A percentile compares a stretch with the other conserved stretches of the same genome.
Conservation (phyloP, 2,888 invertebrate species). For the Stenurella melanura region DNA sequence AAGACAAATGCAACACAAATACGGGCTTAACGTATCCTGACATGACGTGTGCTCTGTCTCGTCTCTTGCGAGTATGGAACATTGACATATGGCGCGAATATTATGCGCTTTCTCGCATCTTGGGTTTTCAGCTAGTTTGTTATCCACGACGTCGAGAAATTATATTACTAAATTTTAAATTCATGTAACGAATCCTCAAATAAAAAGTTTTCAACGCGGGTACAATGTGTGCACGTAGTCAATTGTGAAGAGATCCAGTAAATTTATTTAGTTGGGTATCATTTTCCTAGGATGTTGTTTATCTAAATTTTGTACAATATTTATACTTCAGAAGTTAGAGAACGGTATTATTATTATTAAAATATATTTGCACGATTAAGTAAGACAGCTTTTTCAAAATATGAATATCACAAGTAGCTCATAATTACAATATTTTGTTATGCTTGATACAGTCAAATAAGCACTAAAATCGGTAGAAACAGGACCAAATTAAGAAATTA, state of each 20-base stretch:
- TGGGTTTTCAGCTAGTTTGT: neutral
- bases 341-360: too few species aligned
- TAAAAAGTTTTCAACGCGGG: conserved; percentile 39
- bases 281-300: too few species aligned
- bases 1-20: conserved; percentile 67
- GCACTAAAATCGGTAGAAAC: too few species aligned
- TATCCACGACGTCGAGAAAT: conserved; percentile 7
- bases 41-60: conserved; percentile 46
- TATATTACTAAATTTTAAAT: conserved; percentile 37
- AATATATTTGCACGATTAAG: too few species aligned
- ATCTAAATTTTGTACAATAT: too few species aligned
- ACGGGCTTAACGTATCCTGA: conserved; percentile 63
- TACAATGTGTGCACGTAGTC: neutral
- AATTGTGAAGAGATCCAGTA: neutral
- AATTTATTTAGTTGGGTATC: neutral
- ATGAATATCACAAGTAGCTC: too few species aligned
- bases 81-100: conserved; percentile 17
- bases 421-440: too few species aligned
- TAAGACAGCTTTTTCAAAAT: too few species aligned
- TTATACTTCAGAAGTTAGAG: too few species aligned
- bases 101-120: conserved; percentile 5
- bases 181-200: conserved; percentile 44
- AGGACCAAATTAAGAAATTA: too few species aligned
- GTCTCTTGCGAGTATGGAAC: conserved; percentile 16
- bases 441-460: too few species aligned